phyloP scores from a whole-genome alignment of 2,888 invertebrate species.

The Notodonta ziczac region DNA sequence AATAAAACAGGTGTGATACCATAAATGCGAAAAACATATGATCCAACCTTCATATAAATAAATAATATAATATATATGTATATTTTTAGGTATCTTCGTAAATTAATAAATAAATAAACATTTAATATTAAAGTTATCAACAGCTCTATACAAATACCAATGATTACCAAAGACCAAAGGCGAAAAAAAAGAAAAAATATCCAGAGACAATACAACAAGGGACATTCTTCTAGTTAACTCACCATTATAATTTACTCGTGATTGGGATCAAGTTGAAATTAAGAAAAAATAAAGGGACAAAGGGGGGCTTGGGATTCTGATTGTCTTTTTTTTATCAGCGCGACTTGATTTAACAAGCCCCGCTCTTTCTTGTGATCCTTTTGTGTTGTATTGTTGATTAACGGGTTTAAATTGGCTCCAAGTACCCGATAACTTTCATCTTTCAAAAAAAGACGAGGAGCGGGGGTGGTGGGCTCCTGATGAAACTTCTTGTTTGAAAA shows the following conservation, averaged over 20 bases:
- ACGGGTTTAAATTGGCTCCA: constrained; percentile 51
- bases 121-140: not conserved
- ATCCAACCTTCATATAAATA: no score
- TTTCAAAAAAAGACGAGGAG: not conserved
- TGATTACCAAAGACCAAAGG: constrained; percentile 57
- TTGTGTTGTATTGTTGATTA: constrained; percentile 60
- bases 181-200: constrained; percentile 58
- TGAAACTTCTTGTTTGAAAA: no score
- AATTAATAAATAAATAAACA: no score
- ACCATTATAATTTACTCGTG: constrained; percentile 83
- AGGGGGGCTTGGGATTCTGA: constrained; percentile 57
- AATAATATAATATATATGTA: no score
- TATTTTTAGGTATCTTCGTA: no score
- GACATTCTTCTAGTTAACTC: constrained; percentile 80
- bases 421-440: constrained; percentile 33
- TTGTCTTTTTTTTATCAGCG: constrained; percentile 74
- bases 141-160: constrained; percentile 67
- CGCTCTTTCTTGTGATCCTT: constrained; percentile 56
- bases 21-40: no score
- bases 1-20: no score
- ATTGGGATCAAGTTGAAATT: constrained; percentile 83
- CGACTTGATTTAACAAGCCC: constrained; percentile 80
- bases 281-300: constrained; percentile 81
- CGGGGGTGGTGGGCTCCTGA: no score
- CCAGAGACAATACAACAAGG: constrained; percentile 72